These are phyloP conservation scores for Argyresthia albistria DNA, from an alignment of 2,888 invertebrate species.

Conservation along the genomic window DNA sequence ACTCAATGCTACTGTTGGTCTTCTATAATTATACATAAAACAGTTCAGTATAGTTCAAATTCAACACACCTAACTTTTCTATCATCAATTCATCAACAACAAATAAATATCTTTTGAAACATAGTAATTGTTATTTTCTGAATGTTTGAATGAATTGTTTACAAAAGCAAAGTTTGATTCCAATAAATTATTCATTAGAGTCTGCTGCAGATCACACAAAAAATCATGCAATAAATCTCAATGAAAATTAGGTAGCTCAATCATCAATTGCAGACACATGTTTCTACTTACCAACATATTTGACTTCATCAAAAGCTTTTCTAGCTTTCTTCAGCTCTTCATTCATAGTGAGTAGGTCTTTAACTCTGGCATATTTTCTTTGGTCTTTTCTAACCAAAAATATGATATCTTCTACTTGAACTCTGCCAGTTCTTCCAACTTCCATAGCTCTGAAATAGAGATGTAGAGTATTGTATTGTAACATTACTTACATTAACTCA, in stretches of 20 bases:
- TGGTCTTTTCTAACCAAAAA: constrained; percentile 96
- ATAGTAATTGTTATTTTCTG: too few relatives aligned
- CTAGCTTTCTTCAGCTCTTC: constrained; percentile 98
- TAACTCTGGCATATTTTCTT: constrained; percentile 97
- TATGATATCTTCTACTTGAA: constrained; percentile 98
- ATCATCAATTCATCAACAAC: too few relatives aligned
- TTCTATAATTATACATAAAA: constrained; percentile 61
- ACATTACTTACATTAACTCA: too few relatives aligned
- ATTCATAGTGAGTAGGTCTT: constrained; percentile 97
- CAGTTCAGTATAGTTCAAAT: constrained; percentile 11
- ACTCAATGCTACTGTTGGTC: constrained; percentile 60
- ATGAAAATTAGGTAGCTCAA: too few relatives aligned
- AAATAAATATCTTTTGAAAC: too few relatives aligned
- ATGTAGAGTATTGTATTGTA: background rate
- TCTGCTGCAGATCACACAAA: too few relatives aligned
- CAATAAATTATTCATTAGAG: too few relatives aligned
- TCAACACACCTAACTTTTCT: too few relatives aligned
- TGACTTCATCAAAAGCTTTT: constrained; percentile 99
- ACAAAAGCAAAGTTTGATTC: too few relatives aligned
- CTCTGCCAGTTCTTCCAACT: constrained; percentile 95
- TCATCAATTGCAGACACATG: too few relatives aligned
- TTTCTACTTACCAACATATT: constrained; percentile 86
- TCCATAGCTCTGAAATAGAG: constrained; percentile 86
- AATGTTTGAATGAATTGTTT: too few relatives aligned
- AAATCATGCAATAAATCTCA: too few relatives aligned